Conservation (phyloP, 2,113 vertebrate genomes). For the Pseudorectes ferrugineus region DNA sequence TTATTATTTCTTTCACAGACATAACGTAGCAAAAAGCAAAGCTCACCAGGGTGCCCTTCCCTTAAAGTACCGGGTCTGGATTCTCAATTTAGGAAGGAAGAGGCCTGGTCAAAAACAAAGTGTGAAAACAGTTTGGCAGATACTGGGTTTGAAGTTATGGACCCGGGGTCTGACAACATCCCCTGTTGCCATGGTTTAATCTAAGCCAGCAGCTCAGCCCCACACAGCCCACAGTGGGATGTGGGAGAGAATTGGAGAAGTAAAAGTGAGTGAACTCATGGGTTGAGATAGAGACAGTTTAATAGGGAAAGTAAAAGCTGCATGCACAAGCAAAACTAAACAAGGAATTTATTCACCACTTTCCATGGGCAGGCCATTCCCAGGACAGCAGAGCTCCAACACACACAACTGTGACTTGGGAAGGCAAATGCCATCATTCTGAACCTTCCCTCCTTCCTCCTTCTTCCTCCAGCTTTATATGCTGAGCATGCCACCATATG, state of each 20-base stretch:
- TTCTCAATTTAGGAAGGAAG: neutral
- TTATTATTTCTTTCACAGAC: neutral
- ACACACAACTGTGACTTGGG: neutral
- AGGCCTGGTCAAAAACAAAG: neutral
- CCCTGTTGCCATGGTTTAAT: neutral
- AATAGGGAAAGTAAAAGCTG: neutral
- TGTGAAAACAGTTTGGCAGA: neutral
- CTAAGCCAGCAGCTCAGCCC: neutral
- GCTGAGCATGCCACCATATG: neutral
- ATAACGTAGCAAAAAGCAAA: neutral
- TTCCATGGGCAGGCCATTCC: neutral
- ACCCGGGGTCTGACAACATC: neutral
- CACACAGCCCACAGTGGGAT: neutral
- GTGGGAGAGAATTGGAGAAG: neutral
- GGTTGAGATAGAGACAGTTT: neutral
- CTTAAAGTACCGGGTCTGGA: neutral
- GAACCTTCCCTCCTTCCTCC: neutral
- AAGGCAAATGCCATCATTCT: neutral
- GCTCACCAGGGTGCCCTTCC: rapidly evolving
- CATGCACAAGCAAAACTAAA: neutral
- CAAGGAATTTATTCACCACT: neutral
- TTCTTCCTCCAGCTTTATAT: too few species aligned
- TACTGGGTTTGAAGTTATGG: neutral
- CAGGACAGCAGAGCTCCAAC: neutral
- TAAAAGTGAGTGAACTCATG: neutral